Conservation (phyloP, 2,888 invertebrate species). For the Agonum fuliginosum region DNA sequence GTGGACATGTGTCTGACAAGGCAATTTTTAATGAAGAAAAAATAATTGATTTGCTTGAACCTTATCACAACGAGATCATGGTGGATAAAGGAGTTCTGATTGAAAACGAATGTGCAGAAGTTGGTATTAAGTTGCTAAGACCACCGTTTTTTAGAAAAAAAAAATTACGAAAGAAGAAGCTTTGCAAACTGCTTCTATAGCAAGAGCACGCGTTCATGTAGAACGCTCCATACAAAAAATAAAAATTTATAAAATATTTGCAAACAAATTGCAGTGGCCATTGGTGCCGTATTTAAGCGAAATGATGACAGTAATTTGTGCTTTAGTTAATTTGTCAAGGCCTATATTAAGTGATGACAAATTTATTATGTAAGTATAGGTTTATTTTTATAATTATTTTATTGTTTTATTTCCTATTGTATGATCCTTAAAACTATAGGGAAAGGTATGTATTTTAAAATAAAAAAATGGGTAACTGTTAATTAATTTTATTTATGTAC, state of each 20-base stretch:
- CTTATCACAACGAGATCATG: neutral
- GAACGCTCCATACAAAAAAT: conserved; percentile 44
- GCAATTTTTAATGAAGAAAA: neutral
- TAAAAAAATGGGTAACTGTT: too few species aligned
- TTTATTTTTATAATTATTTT: too few species aligned
- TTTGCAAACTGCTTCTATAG: conserved; percentile 4
- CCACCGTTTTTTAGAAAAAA: too few species aligned
- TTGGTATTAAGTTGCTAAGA: too few species aligned
- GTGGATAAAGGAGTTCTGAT: neutral
- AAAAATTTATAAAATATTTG: conserved; percentile 39
- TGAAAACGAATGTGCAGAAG: neutral
- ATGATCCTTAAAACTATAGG: too few species aligned
- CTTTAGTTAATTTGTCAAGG: conserved; percentile 14
- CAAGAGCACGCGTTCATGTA: conserved; percentile 47
- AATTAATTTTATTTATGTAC: too few species aligned
- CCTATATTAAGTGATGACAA: too few species aligned
- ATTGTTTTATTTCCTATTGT: too few species aligned
- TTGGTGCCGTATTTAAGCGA: neutral
- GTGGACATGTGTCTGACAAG: neutral
- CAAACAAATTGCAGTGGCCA: neutral
- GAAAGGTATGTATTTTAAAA: too few species aligned
- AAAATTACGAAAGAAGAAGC: conserved; percentile 42
- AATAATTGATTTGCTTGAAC: neutral
- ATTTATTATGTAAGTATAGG: too few species aligned
- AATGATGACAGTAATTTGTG: conserved; percentile 30